Base-by-base conservation (phyloP, 1,140 invertebrate species). In the Megathymus violae region DNA sequence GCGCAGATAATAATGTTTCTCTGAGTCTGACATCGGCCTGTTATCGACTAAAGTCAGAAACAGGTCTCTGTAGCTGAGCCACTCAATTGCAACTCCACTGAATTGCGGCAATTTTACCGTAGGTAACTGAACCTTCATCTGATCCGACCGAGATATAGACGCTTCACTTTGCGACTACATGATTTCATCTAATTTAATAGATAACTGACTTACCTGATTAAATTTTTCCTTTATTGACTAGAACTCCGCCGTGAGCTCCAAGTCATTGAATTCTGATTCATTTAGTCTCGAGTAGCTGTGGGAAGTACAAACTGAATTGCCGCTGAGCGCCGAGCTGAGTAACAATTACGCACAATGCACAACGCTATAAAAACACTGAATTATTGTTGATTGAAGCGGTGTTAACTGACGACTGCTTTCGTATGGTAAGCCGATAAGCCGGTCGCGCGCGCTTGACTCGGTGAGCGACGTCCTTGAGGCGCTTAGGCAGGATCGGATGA, bases 1-100 rank as follows among this genome's bases (percentile, higher is more conserved):
- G 4, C 62, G 19, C 1, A 64, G 52, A 48, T 64, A 64, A 15
- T 64, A 64, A 43, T 58, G 62, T 13, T 58, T 64, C 13, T 64
- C 62, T 11, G 51, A 51, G 11, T 64, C 62, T 27, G 27, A 7
- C 1, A 31, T 31, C 1, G 3, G 27, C 9, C 27, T 31, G 1
- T 31, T 4, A 7, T 31, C 27, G 1, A 31, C 27, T 9, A 31
- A 31, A 1, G 27, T 7, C 9, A 31, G 9, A 7, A 31, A 31
- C 9, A 31, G 9, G 9, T 31, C 27, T 31, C 27, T 31, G 7
- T 7, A 31, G 7, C 27, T 31, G 4, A 31, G 9, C 27, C 27
- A 31, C 9, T 31, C 4, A 7, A 31, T 31, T 3, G 27, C 27
- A 7, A 9, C 9, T 7, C 27, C 27, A 31, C 9, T 9, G 9